Conservation (phyloP, 2,888 invertebrate species). For the Eristalis tenax region DNA sequence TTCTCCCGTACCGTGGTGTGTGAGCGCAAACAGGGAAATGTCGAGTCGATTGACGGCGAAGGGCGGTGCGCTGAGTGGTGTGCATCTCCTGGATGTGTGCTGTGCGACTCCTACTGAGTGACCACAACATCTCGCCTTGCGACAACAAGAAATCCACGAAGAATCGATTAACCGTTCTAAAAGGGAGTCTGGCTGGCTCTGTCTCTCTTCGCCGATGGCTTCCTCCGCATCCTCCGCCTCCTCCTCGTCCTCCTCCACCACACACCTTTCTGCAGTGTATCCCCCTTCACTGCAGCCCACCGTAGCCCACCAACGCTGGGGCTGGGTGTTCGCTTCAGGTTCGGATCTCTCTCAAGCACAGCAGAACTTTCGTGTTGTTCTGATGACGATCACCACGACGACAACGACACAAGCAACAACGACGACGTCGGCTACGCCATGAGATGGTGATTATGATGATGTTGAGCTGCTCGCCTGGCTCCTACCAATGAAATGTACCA, state of each 20-base stretch:
- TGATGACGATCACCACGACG: constrained; percentile 31
- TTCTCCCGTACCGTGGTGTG: constrained; percentile 9
- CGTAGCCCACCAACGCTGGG: background rate
- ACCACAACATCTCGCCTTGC: constrained; percentile 49
- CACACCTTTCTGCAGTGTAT: background rate
- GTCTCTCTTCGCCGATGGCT: constrained; percentile 45
- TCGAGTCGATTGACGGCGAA: no score
- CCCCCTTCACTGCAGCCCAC: background rate
- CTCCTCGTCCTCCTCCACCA: background rate
- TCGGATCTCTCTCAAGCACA: background rate
- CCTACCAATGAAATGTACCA: constrained; percentile 75
- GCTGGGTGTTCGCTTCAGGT: constrained; percentile 34
- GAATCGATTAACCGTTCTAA: constrained; percentile 64
- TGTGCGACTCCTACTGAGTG: constrained; percentile 38
- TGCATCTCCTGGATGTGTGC: constrained; percentile 34
- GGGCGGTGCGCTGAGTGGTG: background rate
- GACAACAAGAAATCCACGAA: constrained; percentile 48
- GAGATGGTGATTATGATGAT: constrained; percentile 66
- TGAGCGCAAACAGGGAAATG: constrained; percentile 36
- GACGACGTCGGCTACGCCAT: constrained; percentile 25
- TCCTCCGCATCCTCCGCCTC: background rate
- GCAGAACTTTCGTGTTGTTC: constrained; percentile 61
- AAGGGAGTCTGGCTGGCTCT: constrained; percentile 54
- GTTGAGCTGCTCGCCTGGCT: constrained; percentile 58
- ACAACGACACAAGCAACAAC: constrained; percentile 11